These are phyloP conservation scores for Drosophila funebris DNA, from an alignment of 1,140 invertebrate species.

Conservation along the genomic window DNA sequence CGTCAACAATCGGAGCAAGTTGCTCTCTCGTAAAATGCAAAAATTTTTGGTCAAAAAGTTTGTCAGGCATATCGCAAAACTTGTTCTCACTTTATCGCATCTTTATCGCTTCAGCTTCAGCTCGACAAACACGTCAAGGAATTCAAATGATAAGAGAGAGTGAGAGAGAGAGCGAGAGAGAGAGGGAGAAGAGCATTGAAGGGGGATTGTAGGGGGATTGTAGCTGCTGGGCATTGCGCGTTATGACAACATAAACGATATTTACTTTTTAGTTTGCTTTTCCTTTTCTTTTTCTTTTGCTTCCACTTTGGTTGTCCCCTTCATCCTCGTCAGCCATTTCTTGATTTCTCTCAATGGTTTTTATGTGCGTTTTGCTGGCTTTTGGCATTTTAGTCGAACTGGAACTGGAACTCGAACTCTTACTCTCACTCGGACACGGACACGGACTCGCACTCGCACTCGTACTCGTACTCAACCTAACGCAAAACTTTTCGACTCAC, in stretches of 20 bases:
- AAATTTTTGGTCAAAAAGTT: constrained; percentile 73
- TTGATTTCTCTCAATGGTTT: constrained; percentile 32
- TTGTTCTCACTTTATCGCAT: constrained; percentile 81
- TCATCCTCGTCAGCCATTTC: constrained; percentile 22
- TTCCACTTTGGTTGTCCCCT: constrained; percentile 48
- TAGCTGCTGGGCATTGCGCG: constrained; percentile 70
- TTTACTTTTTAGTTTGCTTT: constrained; percentile 73
- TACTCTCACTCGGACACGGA: too few species aligned
- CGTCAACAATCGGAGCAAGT: constrained; percentile 52
- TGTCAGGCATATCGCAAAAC: constrained; percentile 53
- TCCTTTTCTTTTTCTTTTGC: constrained; percentile 34
- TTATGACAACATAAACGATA: constrained; percentile 82
- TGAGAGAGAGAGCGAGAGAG: constrained; percentile 14
- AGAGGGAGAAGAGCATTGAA: background rate
- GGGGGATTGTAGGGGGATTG: background rate
- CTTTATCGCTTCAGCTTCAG: constrained; percentile 67
- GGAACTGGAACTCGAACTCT: too few species aligned
- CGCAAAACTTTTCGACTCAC: constrained; percentile 62
- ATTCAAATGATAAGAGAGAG: constrained; percentile 76
- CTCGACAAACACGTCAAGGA: constrained; percentile 74
- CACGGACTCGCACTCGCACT: constrained; percentile 7
- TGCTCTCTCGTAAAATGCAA: constrained; percentile 58
- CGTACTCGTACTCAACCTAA: constrained; percentile 21
- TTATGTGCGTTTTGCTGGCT: constrained; percentile 34
- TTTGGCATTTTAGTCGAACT: constrained; percentile 47